phyloP scores from a whole-genome alignment of 2,113 vertebrate genomes.

The Passerina amoena region DNA sequence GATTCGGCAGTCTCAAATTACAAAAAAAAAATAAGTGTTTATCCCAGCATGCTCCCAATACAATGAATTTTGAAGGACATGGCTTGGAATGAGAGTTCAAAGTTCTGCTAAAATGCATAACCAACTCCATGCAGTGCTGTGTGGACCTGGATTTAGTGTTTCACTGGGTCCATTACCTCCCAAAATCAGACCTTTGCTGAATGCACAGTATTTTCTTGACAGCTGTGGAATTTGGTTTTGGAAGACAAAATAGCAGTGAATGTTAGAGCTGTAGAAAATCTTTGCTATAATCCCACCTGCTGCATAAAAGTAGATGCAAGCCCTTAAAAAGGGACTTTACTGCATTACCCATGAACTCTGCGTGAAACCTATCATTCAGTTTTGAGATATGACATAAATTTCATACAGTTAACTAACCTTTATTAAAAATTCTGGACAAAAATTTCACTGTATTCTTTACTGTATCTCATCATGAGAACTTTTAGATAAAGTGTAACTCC shows the following conservation, averaged over 20 bases:
- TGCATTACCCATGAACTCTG: not conserved
- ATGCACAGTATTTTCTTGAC: not conserved
- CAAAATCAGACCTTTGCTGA: not conserved
- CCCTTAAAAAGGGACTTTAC: not conserved
- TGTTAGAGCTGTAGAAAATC: not conserved
- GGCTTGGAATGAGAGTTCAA: not conserved
- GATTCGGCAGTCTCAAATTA: not conserved
- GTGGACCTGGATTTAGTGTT: not conserved
- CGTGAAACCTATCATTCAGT: not conserved
- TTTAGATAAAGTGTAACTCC: not conserved
- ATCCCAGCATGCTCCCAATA: not conserved
- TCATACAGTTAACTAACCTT: not conserved
- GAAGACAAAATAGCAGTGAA: not conserved
- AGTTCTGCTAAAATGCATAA: not conserved
- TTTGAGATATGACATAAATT: not conserved
- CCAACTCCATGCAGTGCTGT: fast-evolving
- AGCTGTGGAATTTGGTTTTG: not conserved
- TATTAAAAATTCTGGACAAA: not conserved
- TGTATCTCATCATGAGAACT: not conserved
- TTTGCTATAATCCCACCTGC: not conserved
- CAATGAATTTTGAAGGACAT: not conserved
- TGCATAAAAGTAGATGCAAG: not conserved
- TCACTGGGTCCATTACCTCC: not conserved
- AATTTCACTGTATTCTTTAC: not conserved
- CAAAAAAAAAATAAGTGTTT: not conserved